These are phyloP conservation scores for Stenurella melanura DNA, from an alignment of 2,888 invertebrate species.

Conservation along the genomic window DNA sequence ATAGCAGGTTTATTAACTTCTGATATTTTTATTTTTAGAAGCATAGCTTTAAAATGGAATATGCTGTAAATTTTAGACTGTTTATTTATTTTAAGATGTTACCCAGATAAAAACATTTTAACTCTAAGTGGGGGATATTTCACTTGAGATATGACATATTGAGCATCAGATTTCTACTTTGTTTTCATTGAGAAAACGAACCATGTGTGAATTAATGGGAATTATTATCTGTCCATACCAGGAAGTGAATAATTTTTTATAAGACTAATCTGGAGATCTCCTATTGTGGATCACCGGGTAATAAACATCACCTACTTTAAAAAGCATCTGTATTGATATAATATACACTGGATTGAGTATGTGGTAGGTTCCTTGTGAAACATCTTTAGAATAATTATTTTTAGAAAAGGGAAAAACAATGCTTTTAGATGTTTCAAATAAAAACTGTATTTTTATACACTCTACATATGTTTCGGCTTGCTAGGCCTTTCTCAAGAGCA, in stretches of 20 bases:
- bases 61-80: background rate
- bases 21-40: background rate
- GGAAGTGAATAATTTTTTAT: background rate
- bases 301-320: too few species aligned
- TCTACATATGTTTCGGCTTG: too few species aligned
- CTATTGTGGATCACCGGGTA: background rate
- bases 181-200: background rate
- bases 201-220: background rate
- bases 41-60: background rate
- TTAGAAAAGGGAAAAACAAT: too few species aligned
- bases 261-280: background rate
- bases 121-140: slow-evolving; percentile 18
- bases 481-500: too few species aligned
- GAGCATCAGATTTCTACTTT: background rate
- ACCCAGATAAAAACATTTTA: slow-evolving; percentile 16
- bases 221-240: background rate
- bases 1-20: background rate
- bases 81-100: slow-evolving; percentile 27
- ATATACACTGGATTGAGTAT: too few species aligned
- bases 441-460: too few species aligned
- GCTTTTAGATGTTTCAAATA: too few species aligned
- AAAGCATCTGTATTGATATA: too few species aligned
- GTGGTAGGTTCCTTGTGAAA: too few species aligned
- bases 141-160: slow-evolving; percentile 5
- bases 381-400: too few species aligned